A percentile compares a stretch with the other conserved stretches of the same genome.
phyloP scores from a whole-genome alignment of 2,888 invertebrate species.

The Caenorhabditis zanzibari region DNA sequence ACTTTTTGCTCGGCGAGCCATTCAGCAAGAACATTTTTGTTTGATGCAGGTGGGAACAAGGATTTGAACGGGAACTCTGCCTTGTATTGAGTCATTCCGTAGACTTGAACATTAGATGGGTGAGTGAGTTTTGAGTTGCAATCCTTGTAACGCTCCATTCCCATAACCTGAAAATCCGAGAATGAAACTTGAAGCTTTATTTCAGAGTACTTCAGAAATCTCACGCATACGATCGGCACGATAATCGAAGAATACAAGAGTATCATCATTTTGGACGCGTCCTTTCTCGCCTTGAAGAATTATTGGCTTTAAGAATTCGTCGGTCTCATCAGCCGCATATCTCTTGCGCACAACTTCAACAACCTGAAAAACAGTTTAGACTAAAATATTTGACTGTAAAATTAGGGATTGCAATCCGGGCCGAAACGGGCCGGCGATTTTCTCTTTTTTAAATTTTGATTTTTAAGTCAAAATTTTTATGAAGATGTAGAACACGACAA shows the following conservation, averaged over 20 bases:
- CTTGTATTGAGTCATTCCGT: constrained; percentile 85
- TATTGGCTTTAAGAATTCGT: constrained; percentile 85
- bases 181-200: not conserved
- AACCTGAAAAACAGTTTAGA: constrained; percentile 56
- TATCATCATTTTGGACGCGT: constrained; percentile 83
- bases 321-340: constrained; percentile 84
- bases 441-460: too few relatives aligned
- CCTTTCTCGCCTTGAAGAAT: constrained; percentile 71
- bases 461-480: too few relatives aligned
- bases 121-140: constrained; percentile 76
- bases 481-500: too few relatives aligned
- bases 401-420: too few relatives aligned
- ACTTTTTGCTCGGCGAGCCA: constrained; percentile 83
- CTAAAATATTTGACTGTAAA: too few relatives aligned
- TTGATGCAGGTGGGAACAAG: constrained; percentile 84
- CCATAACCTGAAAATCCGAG: constrained; percentile 71
- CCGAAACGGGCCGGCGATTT: too few relatives aligned
- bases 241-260: constrained; percentile 85
- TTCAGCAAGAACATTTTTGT: constrained; percentile 85
- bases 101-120: constrained; percentile 73
- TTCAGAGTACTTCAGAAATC: constrained; percentile 82
- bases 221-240: constrained; percentile 85
- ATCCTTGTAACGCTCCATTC: constrained; percentile 81
- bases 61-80: constrained; percentile 84
- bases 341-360: constrained; percentile 81